phyloP scores from a whole-genome alignment of 2,888 invertebrate genomes.

The Erebia aethiops region DNA sequence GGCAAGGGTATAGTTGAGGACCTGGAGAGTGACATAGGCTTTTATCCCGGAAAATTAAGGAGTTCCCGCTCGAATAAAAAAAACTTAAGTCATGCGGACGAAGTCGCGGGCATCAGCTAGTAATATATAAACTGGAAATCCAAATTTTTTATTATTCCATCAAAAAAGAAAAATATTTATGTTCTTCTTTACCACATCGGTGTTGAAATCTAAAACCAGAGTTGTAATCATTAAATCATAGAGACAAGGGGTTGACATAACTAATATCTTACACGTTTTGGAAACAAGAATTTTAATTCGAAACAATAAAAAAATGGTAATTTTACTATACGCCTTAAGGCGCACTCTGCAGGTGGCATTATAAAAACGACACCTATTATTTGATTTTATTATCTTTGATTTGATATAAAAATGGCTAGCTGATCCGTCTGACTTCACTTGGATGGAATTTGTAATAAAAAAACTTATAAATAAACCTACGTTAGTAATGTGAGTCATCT shows the following conservation, averaged over 20 bases:
- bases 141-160: no score
- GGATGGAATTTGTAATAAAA: no score
- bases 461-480: no score
- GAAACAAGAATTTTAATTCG: constrained; percentile 54
- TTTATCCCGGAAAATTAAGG: no score
- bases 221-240: constrained; percentile 52
- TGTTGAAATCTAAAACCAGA: constrained; percentile 38
- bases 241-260: constrained; percentile 57
- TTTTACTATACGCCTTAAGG: constrained; percentile 53
- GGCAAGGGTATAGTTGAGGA: neutral
- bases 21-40: no score
- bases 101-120: neutral
- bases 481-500: no score
- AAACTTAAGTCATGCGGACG: no score
- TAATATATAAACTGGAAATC: no score
- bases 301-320: constrained; percentile 50
- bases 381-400: constrained; percentile 45
- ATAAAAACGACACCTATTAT: constrained; percentile 56
- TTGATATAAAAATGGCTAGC: neutral
- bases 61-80: no score
- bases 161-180: neutral
- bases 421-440: no score
- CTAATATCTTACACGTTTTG: constrained; percentile 27
- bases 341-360: constrained; percentile 63
- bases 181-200: neutral